Evolutionary conservation across 2,797 vertebrate genomes (phyloP).

Genomic region (Rhinogobio ventralis): DNA sequence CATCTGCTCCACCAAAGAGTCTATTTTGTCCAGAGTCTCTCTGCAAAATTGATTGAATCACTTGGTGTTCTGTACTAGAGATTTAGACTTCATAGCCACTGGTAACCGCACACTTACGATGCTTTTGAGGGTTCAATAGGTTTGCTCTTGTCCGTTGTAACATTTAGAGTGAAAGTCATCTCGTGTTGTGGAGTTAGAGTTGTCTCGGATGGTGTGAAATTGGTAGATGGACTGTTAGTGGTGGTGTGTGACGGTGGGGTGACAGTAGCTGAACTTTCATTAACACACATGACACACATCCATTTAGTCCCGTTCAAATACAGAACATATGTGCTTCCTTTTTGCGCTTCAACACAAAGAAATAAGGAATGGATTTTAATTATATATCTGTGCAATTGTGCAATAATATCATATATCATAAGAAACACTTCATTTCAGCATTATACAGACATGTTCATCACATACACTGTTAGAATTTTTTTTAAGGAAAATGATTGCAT

Average conservation of each 20-base stretch:
- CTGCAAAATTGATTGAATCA: not conserved
- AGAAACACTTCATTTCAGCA: not conserved
- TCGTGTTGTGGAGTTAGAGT: accelerated
- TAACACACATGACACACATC: not conserved
- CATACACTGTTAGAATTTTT: not conserved
- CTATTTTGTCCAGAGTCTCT: accelerated
- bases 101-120: not conserved
- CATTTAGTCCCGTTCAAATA: not conserved
- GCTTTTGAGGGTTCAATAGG: not conserved
- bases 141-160: accelerated
- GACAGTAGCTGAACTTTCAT: not conserved
- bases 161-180: accelerated
- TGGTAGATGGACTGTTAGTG: not conserved
- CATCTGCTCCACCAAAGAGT: accelerated
- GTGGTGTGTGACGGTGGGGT: not conserved
- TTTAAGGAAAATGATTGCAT: no score
- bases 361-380: not conserved
- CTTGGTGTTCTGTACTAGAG: not conserved
- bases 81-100: not conserved
- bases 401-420: not conserved
- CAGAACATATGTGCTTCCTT: not conserved
- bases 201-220: not conserved
- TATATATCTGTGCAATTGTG: not conserved
- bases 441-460: not conserved
- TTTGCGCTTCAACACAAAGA: not conserved